phyloP scores from a whole-genome alignment of 2,888 invertebrate genomes.

The Polyommatus icarus region DNA sequence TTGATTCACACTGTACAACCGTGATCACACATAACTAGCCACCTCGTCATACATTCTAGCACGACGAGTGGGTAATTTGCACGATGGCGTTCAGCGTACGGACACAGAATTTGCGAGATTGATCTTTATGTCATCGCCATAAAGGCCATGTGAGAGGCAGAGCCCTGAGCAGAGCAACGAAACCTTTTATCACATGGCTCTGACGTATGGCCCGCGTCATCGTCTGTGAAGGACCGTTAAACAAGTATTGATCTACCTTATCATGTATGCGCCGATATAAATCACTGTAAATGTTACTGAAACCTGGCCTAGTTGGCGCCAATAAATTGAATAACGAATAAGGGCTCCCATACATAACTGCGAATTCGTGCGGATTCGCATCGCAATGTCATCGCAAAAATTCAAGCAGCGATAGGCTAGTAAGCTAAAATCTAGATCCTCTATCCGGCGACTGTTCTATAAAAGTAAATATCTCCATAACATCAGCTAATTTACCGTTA shows the following conservation, averaged over 20 bases:
- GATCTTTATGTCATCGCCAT: background rate
- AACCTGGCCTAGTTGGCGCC: constrained; percentile 5
- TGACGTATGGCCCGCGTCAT: constrained; percentile 11
- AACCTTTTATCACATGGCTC: constrained; percentile 1
- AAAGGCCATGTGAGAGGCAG: background rate
- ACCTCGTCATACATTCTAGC: background rate
- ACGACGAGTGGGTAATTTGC: background rate
- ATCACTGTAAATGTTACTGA: background rate
- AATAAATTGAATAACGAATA: background rate
- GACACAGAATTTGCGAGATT: background rate
- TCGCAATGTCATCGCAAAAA: no score
- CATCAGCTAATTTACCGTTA: background rate
- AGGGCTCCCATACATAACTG: no score
- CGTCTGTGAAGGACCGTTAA: constrained; percentile 23
- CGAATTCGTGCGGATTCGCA: no score
- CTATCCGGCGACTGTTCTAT: background rate
- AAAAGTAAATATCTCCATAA: background rate
- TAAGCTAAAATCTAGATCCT: background rate
- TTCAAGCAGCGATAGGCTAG: no score
- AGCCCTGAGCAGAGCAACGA: background rate
- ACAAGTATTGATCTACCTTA: constrained; percentile 28
- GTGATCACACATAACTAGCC: background rate
- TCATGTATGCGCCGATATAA: background rate
- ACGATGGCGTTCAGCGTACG: background rate
- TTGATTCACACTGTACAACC: background rate